Percentiles rank a stretch among this genome's conserved stretches.
These are phyloP conservation scores for Latrodectus hesperus DNA, from an alignment of 2,888 invertebrate species.

Conservation along the genomic window DNA sequence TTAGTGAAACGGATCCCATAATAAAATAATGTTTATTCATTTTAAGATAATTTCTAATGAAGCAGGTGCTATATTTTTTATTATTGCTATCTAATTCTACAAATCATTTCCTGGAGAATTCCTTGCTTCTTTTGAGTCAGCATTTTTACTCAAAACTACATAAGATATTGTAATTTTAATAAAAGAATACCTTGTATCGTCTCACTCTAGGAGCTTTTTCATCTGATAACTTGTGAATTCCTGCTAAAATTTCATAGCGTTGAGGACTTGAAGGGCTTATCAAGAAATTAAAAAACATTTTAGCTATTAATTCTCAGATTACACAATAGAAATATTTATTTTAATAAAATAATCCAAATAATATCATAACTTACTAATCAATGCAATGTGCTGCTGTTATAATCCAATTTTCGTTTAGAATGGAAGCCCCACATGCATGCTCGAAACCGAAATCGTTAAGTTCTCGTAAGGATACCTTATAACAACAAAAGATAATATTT, in stretches of 20 bases:
- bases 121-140: too few species aligned
- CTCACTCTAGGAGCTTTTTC: conserved; percentile 7
- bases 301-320: not conserved
- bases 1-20: too few species aligned
- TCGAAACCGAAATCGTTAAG: conserved; percentile 4
- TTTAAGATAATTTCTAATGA: too few species aligned
- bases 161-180: too few species aligned
- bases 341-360: not conserved
- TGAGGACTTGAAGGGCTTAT: not conserved
- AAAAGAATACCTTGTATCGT: conserved; percentile 9
- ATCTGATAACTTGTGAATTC: conserved; percentile 41
- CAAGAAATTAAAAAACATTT: not conserved
- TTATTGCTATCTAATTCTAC: too few species aligned
- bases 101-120: too few species aligned
- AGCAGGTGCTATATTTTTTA: too few species aligned
- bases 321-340: not conserved
- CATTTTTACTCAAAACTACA: too few species aligned
- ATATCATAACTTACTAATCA: conserved; percentile 43
- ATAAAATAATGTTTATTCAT: too few species aligned
- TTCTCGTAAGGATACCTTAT: conserved; percentile 30
- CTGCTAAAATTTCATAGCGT: conserved; percentile 33
- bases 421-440: conserved; percentile 64
- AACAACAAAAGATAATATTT: not conserved
- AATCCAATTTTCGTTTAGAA: conserved; percentile 55
- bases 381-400: conserved; percentile 70